Base-by-base conservation (phyloP, 2,113 vertebrate genomes). In the Conger conger region DNA sequence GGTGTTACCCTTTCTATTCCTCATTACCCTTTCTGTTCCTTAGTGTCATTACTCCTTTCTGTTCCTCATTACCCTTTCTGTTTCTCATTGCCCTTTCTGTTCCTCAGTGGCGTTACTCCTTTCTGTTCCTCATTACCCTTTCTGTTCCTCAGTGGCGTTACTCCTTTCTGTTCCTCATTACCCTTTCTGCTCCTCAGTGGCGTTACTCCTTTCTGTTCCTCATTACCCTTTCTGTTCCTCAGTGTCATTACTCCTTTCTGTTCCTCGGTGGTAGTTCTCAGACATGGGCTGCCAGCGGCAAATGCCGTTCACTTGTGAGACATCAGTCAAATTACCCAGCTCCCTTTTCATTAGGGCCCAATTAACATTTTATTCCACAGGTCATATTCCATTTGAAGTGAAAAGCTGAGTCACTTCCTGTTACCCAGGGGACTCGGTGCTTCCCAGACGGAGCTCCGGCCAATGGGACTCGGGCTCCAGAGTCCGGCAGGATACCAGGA, bases 401-500 rank as follows among this genome's bases (percentile, higher is more conserved):
- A 81, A 85, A 60, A 80, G 79, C 30, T 37, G 84, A 81, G 79
- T 81, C 79, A 37, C 79, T 80, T 85, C 38, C 60, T 30, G 3
- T 81, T 76, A 37, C 76, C 30, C 23, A 5, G 37, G 30, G 33
- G 81, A 35, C 79, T 50, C 0, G 50, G 23, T 50, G 76, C 45
- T 30, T n/a, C 63, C 63, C 63, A 73, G 63, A 33, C 9, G 6
- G n/a, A 30, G 3, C 63, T 30, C 27, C n/a, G 33, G 63, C 63
- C 63, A 73, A 1, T 33, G 36, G 60, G 36, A n/a, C 23, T 73
- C 9, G n/a, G 33, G 50, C 82, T 86, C 91, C 90, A 85, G 85
- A 84, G 37, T 91, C 90, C 88, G 91, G 88, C 88, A 82, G 86
- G 88, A 86, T 93, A 87, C 91, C 89, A 90, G 89, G 50, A 91